Base-by-base conservation (phyloP, 2,797 vertebrate genomes). In the Leuciscus waleckii region DNA sequence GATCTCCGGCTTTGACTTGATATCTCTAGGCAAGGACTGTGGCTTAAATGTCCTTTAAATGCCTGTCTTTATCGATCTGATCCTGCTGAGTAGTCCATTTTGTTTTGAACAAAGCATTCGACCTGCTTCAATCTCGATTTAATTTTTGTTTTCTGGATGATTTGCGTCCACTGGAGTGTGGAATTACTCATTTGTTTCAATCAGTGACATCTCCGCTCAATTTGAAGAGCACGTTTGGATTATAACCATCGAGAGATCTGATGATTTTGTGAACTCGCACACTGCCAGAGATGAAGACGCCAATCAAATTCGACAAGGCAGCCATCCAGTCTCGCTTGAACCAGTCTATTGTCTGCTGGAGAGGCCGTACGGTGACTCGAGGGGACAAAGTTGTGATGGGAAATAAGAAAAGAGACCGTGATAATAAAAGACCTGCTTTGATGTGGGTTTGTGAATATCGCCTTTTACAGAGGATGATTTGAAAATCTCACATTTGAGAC, bases 181-280 rank as follows among this genome's bases (percentile, higher is more conserved):
- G 68, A 85, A 79, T 79, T 79, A 71, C 54, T 71, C 54, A 79
- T 79, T 85, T 65, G 54, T 79, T 79, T 79, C 54, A 65, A 65
- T 58, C 65, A 46, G 21, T n/a, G 49, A 46, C 35, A 32, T 58
- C 29, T 70, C 54, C 54, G 32, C 83, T 73, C 76, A 10, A 65
- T 85, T 73, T 79, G 23, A 79, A 85, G 68, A 71, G 65, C 68
- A 73, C 11, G 9, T 79, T 73, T 37, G 21, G 39, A 63, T 85
- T 79, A 49, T 26, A 73, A 49, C 39, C 83, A 49, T n/a, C 2
- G 13, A 56, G 74, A 26, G 49, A 79, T 78, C n/a, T 9, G 56
- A 65, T 3, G 61, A 65, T 67, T 76, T 68, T 23, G 16, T 69
- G 83, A 79, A 79, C 9, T 69, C n/a, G 4, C 63, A 11, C 73